Base-by-base conservation (phyloP, 2,888 invertebrate species). In the Drosophila demipolita region DNA sequence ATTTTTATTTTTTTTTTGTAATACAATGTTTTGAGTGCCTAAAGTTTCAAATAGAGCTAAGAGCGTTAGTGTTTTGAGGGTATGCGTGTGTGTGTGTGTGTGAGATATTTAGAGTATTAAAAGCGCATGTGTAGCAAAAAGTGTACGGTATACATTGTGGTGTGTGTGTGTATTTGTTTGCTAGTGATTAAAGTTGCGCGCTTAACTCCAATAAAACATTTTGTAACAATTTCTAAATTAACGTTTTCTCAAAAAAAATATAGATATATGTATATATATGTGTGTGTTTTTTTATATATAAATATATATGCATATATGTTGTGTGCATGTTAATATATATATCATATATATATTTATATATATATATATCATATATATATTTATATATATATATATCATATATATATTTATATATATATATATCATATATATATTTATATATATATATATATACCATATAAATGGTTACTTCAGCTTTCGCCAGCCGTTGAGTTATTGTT, bases 181-280 rank as follows among this genome's bases (percentile, higher is more conserved):
- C 50, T 42, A 58, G 58, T 57, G 52, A 67, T 53, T 63, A 61
- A 48, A 82, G 80, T 82, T 77, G 78, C 80, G 83, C 86, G 80
- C 83, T 71, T 74, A 80, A 85, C 83, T 71, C 80, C 81, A 78
- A 83, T 88, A 68, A 83, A 88, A 88, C 81, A 88, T 74, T 80
- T 76, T 63, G 58, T 87, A 85, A 87, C 87, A 85, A 82, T 62
- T 89, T 87, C 81, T 81, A 86, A 88, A 75, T 88, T 66, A 87
- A 68, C 64, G 68, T 87, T 82, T 70, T 15, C 29, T 29, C 20
- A n/a, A 29, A 57, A 57, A 57, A 81, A 73, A 85, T 73, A 83
- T 72, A 80, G 69, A 79, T 78, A 66, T 72, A 52, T 68, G 62
- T 75, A 57, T 78, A 63, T 80, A 63, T 65, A 15, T 45, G 11